Percentiles rank a stretch among this genome's conserved stretches.
These are phyloP conservation scores for Drosophila cardini DNA, from an alignment of 1,140 invertebrate species.

Conservation along the genomic window DNA sequence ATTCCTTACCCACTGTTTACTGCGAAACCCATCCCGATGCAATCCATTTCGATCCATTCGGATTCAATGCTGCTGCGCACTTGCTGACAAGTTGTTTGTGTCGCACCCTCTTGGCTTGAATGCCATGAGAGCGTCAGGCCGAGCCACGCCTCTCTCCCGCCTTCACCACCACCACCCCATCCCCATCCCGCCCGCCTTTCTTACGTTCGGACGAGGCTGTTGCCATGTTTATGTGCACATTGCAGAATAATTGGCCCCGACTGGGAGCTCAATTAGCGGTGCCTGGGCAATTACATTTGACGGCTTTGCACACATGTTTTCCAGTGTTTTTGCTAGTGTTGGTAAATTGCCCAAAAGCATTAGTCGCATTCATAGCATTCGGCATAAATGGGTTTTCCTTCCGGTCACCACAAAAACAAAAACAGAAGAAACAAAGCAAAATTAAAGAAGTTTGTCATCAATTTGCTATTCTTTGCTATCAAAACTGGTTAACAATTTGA, in stretches of 20 bases:
- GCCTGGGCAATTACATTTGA: conserved; percentile 74
- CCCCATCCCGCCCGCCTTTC: conserved; percentile 48
- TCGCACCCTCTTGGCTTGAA: conserved; percentile 54
- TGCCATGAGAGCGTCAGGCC: conserved; percentile 48
- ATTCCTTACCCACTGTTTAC: not conserved
- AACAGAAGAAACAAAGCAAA: no score
- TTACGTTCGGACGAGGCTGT: conserved; percentile 42
- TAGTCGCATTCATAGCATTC: conserved; percentile 45
- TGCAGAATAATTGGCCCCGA: conserved; percentile 77
- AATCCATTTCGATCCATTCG: not conserved
- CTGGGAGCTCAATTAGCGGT: conserved; percentile 71
- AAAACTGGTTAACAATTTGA: conserved; percentile 18
- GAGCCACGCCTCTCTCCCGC: conserved; percentile 38
- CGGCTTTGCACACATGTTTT: conserved; percentile 61
- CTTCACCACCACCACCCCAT: no score
- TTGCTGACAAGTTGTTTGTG: conserved; percentile 75
- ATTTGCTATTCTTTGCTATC: conserved; percentile 5
- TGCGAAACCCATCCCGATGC: conserved; percentile 35
- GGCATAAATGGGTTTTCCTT: conserved; percentile 71
- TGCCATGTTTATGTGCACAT: conserved; percentile 60
- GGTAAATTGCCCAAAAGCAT: conserved; percentile 58
- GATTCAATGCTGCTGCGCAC: conserved; percentile 50
- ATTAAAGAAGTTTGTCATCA: conserved; percentile 33
- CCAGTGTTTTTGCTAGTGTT: conserved; percentile 48
- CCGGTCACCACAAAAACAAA: conserved; percentile 33